phyloP scores from a whole-genome alignment of 2,113 vertebrate genomes.

The Tonatia bakeri region DNA sequence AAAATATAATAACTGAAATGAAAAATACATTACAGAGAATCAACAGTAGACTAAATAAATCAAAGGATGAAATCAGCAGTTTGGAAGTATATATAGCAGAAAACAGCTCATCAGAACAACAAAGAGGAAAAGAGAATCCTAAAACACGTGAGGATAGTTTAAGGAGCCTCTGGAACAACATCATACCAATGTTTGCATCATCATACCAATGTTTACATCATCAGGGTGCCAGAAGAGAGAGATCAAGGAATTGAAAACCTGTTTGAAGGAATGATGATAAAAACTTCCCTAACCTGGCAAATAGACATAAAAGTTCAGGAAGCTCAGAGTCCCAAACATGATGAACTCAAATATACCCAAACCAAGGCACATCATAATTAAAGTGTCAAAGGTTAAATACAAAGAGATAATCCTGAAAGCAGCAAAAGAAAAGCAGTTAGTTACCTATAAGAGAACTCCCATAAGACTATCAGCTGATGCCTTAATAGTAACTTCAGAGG shows the following conservation, averaged over 20 bases:
- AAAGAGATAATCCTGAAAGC: too few species aligned
- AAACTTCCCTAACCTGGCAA: neutral
- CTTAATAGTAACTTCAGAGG: too few species aligned
- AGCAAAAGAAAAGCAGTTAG: too few species aligned
- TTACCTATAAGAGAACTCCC: too few species aligned
- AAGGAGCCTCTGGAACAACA: neutral
- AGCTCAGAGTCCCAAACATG: neutral
- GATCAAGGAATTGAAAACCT: too few species aligned
- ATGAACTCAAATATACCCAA: neutral
- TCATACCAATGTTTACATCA: neutral
- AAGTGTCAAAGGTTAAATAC: neutral
- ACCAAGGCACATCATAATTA: neutral
- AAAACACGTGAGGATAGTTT: neutral
- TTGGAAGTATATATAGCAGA: neutral
- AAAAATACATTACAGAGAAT: neutral
- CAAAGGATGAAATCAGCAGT: neutral
- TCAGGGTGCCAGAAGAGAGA: neutral
- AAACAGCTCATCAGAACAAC: neutral
- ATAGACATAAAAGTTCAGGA: neutral
- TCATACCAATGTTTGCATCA: neutral
- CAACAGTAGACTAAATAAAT: neutral
- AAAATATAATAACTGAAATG: neutral
- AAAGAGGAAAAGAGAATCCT: neutral
- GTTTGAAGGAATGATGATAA: neutral
- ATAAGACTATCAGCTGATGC: too few species aligned